A percentile compares a stretch with the other conserved stretches of the same genome.
Conservation (phyloP, 2,888 invertebrate species). For the Cantharis rustica region DNA sequence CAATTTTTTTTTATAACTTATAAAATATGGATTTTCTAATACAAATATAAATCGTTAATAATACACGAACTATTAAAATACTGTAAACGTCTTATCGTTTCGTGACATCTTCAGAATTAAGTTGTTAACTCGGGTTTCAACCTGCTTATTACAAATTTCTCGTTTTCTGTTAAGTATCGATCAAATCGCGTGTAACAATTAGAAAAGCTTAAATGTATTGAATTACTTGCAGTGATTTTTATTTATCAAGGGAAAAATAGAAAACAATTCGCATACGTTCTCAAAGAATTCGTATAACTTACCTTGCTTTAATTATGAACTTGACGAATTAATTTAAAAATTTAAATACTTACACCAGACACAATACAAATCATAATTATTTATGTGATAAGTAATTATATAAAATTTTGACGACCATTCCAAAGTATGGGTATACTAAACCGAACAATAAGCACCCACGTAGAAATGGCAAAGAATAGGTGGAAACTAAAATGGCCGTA, state of each 20-base stretch:
- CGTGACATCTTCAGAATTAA: not conserved
- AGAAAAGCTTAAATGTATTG: not conserved
- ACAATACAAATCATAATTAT: not conserved
- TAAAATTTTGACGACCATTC: not conserved
- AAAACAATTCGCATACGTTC: not conserved
- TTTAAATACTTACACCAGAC: not conserved
- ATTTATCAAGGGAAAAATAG: not conserved
- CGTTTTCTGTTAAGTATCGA: not conserved
- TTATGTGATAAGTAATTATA: not conserved
- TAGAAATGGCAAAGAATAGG: slow-evolving; percentile 18
- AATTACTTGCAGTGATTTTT: not conserved
- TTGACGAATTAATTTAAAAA: not conserved
- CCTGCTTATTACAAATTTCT: not conserved
- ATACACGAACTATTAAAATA: not conserved
- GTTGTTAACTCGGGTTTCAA: not conserved
- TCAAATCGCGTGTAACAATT: not conserved
- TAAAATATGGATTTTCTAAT: not conserved
- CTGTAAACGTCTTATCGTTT: not conserved
- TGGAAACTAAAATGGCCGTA: slow-evolving; percentile 24
- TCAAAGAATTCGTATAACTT: not conserved
- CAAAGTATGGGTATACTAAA: not conserved
- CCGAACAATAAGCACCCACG: slow-evolving; percentile 17
- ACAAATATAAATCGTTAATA: not conserved
- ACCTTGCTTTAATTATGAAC: not conserved
- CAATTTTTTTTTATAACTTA: not conserved